These are phyloP conservation scores for Chaenodraco wilsoni DNA, from an alignment of 2,797 vertebrate genomes.

Conservation along the genomic window DNA sequence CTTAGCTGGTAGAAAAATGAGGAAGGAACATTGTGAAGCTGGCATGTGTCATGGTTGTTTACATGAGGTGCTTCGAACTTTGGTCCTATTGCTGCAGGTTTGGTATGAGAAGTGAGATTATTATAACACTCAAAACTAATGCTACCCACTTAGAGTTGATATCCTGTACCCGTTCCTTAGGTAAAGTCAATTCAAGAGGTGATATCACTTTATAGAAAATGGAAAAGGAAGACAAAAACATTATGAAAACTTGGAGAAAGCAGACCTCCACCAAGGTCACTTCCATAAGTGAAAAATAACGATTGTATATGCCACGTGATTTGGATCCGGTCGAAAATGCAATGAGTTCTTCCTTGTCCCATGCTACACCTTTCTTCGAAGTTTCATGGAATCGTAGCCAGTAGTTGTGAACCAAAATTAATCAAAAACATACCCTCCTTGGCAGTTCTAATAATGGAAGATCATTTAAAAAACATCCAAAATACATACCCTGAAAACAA, in stretches of 20 bases:
- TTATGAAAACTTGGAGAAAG: too few relatives aligned
- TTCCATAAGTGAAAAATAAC: too few relatives aligned
- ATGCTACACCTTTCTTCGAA: too few relatives aligned
- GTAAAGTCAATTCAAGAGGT: constrained; percentile 10
- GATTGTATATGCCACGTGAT: too few relatives aligned
- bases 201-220: background rate
- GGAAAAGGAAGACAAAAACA: too few relatives aligned
- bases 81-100: constrained; percentile 5
- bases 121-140: constrained; percentile 25
- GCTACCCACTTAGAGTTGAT: constrained; percentile 19
- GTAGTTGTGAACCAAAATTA: too few relatives aligned
- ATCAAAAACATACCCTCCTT: too few relatives aligned
- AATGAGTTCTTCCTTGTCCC: too few relatives aligned
- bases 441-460: too few relatives aligned
- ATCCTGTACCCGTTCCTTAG: constrained; percentile 8
- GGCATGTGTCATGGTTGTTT: constrained; percentile 53
- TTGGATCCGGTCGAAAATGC: too few relatives aligned
- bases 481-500: background rate
- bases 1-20: constrained; percentile 46
- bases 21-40: constrained; percentile 45
- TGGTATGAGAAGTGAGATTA: constrained; percentile 31
- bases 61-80: constrained; percentile 26
- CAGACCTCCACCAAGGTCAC: too few relatives aligned
- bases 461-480: background rate
- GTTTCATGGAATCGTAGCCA: too few relatives aligned